Conservation (phyloP, 2,797 vertebrate genomes). For the Lepus townsendii region DNA sequence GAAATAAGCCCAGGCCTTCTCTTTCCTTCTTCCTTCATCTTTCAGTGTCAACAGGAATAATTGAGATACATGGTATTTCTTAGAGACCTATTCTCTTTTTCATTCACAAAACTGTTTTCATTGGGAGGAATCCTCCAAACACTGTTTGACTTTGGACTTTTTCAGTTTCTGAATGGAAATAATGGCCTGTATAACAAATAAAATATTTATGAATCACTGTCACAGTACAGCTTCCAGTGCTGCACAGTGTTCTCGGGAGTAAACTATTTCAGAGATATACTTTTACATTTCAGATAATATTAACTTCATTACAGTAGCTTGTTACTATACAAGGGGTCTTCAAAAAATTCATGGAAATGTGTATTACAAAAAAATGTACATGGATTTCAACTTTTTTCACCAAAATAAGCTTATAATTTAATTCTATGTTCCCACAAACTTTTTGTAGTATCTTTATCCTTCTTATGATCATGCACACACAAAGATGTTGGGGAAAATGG, state of each 20-base stretch:
- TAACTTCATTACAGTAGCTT: neutral
- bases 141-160: neutral
- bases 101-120: neutral
- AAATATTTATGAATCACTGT: constrained; percentile 11
- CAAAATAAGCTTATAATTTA: no score
- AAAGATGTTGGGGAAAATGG: neutral
- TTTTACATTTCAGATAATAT: neutral
- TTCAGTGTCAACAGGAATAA: neutral
- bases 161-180: neutral
- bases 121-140: neutral
- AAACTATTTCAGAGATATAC: neutral
- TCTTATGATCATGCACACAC: neutral
- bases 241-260: neutral
- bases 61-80: neutral
- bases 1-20: neutral
- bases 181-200: neutral
- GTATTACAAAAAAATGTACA: no score
- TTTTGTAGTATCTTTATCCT: no score
- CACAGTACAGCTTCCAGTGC: neutral
- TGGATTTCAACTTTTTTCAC: no score
- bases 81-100: neutral
- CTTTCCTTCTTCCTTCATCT: neutral
- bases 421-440: no score
- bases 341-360: no score
- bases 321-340: no score